Conservation (phyloP, 1,140 invertebrate species). For the Lucilia sericata region DNA sequence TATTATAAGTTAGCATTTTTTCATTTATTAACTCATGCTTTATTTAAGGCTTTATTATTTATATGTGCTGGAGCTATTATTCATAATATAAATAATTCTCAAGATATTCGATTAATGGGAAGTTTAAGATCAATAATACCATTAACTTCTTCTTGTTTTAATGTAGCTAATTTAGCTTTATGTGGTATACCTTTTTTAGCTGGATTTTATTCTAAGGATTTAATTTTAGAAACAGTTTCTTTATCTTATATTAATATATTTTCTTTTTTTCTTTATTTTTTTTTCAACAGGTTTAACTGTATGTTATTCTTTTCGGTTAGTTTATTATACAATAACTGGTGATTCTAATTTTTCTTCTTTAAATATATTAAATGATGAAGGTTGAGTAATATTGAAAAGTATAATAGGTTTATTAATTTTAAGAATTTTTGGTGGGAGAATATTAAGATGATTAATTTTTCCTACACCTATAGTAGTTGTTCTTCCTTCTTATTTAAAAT, state of each 20-base stretch:
- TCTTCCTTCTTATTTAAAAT: slow-evolving; percentile 68
- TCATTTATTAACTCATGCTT: slow-evolving; percentile 75
- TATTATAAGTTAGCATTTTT: slow-evolving; percentile 71
- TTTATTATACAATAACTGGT: slow-evolving; percentile 70
- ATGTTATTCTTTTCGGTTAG: slow-evolving; percentile 71
- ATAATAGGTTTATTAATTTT: slow-evolving; percentile 70
- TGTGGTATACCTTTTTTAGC: slow-evolving; percentile 73
- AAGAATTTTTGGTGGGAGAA: slow-evolving; percentile 68
- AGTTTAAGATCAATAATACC: slow-evolving; percentile 64
- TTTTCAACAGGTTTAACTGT: slow-evolving; percentile 14
- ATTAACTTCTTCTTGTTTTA: slow-evolving; percentile 69
- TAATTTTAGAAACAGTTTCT: slow-evolving; percentile 71
- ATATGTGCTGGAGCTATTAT: slow-evolving; percentile 73
- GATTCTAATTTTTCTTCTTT: slow-evolving; percentile 68
- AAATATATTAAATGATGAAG: slow-evolving; percentile 68
- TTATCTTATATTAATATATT: slow-evolving; percentile 70
- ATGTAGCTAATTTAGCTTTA: slow-evolving; percentile 70
- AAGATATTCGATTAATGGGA: slow-evolving; percentile 75
- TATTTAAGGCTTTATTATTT: slow-evolving; percentile 77
- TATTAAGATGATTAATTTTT: slow-evolving; percentile 69
- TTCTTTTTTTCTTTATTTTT: slow-evolving; percentile 70
- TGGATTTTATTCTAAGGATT: slow-evolving; percentile 76
- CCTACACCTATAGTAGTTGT: slow-evolving; percentile 69
- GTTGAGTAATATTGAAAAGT: slow-evolving; percentile 68
- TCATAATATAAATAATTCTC: slow-evolving; percentile 72